phyloP scores from a whole-genome alignment of 1,140 invertebrate species.

The Lepidurus arcticus region DNA sequence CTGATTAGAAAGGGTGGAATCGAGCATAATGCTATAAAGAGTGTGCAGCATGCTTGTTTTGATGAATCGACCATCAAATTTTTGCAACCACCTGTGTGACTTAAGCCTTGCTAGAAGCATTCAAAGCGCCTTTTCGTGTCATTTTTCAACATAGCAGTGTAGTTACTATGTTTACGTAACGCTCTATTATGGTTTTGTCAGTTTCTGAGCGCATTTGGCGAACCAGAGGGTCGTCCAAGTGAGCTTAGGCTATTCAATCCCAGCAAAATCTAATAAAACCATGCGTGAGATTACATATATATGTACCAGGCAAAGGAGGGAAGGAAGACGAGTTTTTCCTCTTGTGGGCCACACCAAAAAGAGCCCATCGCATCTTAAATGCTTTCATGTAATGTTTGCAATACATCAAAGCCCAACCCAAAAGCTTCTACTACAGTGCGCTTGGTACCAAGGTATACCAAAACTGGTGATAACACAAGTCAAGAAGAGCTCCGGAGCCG shows the following conservation, averaged over 20 bases:
- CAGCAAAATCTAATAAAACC: too few relatives aligned
- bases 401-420: constrained; percentile 21
- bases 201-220: too few relatives aligned
- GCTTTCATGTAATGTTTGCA: constrained; percentile 6
- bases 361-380: neutral
- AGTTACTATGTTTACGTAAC: neutral
- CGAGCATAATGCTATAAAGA: neutral
- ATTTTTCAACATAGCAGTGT: neutral
- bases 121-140: neutral
- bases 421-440: constrained; percentile 10
- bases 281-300: neutral
- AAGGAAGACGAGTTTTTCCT: neutral
- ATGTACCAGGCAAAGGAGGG: neutral
- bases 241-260: too few relatives aligned
- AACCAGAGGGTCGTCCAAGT: too few relatives aligned
- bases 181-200: too few relatives aligned
- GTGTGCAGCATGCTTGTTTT: neutral
- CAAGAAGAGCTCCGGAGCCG: neutral
- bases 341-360: neutral
- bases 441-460: neutral
- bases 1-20: constrained; percentile 16
- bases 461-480: constrained; percentile 1
- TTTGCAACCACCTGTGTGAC: neutral
- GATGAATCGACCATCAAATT: neutral
- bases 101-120: neutral